A percentile compares a stretch with the other conserved stretches of the same genome.
These are phyloP conservation scores for Clarias laeviceps DNA, from an alignment of 2,797 vertebrate species.

Conservation along the genomic window DNA sequence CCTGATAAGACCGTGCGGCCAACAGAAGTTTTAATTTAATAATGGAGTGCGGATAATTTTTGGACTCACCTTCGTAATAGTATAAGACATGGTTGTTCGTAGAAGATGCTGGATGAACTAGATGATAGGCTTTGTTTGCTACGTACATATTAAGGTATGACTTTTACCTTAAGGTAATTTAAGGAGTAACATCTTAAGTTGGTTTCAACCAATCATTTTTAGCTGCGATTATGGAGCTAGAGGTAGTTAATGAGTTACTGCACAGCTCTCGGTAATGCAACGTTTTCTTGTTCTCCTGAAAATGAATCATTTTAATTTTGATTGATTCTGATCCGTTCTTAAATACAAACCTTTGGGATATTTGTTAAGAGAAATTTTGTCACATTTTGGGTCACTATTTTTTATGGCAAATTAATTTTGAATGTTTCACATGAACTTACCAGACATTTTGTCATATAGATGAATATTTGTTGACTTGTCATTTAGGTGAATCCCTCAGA, in stretches of 20 bases:
- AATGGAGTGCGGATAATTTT: too few relatives aligned
- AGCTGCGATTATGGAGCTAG: neutral
- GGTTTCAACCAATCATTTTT: neutral
- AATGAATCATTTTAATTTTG: too few relatives aligned
- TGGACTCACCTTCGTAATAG: too few relatives aligned
- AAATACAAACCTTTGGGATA: neutral
- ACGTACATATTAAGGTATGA: too few relatives aligned
- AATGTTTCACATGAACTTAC: slow-evolving; percentile 35
- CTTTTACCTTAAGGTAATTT: neutral
- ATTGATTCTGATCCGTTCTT: neutral
- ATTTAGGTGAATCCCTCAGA: slow-evolving; percentile 77
- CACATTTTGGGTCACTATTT: neutral
- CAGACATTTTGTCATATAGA: slow-evolving; percentile 59
- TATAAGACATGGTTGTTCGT: neutral
- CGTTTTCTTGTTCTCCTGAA: neutral
- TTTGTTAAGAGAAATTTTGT: neutral
- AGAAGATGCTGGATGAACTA: neutral
- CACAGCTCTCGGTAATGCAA: neutral
- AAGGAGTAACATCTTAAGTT: neutral
- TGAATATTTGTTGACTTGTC: slow-evolving; percentile 64
- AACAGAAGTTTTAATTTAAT: too few relatives aligned
- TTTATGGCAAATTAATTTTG: slow-evolving; percentile 6
- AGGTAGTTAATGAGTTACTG: neutral
- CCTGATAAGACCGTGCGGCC: too few relatives aligned
- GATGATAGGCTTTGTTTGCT: neutral